Evolutionary conservation across 2,888 invertebrate species (phyloP).

Genomic region (Phyto melanocephala): DNA sequence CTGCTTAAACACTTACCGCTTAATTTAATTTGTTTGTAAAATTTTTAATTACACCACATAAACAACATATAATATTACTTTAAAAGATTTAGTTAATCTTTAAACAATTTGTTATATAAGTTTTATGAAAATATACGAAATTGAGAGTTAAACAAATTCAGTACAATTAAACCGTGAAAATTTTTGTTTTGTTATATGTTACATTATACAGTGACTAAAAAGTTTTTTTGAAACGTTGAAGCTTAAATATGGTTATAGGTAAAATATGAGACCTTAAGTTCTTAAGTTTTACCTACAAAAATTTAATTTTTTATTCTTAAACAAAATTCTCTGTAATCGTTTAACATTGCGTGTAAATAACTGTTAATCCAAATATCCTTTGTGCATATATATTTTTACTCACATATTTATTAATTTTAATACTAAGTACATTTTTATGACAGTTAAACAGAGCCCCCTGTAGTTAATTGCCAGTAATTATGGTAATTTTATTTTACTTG

Average conservation of each 20-base stretch:
- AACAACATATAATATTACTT: not conserved
- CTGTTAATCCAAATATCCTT: not conserved
- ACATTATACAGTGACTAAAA: too few species aligned
- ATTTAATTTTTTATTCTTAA: too few species aligned
- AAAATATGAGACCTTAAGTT: too few species aligned
- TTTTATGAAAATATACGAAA: not conserved
- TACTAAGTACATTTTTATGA: conserved; percentile 17
- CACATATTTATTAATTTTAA: conserved; percentile 23
- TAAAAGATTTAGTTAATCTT: not conserved
- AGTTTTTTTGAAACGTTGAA: too few species aligned
- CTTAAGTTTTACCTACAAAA: too few species aligned
- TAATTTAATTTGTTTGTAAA: not conserved
- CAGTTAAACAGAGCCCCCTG: conserved; percentile 7
- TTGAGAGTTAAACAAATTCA: not conserved
- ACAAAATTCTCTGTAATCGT: not conserved
- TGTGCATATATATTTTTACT: not conserved
- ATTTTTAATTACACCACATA: not conserved
- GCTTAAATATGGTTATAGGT: too few species aligned
- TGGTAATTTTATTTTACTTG: conserved; percentile 26
- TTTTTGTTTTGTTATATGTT: too few species aligned
- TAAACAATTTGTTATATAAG: not conserved
- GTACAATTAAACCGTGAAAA: not conserved
- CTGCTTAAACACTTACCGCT: not conserved
- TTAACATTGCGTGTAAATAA: conserved; percentile 3
- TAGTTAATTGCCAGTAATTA: conserved; percentile 30